Conservation (phyloP, 2,888 invertebrate genomes). For the Gonocerus acuteangulatus region DNA sequence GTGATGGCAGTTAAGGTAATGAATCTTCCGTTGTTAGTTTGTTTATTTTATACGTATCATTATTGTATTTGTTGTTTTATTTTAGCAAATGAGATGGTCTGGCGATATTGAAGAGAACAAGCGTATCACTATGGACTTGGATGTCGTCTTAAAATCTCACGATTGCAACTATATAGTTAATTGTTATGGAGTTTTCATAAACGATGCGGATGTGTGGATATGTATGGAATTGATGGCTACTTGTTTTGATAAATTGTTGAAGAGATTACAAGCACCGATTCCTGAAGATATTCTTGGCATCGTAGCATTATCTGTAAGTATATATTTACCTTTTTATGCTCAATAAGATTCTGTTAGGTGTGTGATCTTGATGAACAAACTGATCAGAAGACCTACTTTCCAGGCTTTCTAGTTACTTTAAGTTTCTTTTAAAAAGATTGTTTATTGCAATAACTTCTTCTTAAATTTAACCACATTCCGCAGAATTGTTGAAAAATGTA, state of each 20-base stretch:
- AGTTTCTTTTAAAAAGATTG: no score
- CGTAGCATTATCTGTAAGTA: slow-evolving; percentile 86
- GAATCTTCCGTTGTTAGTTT: not conserved
- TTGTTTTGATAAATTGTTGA: slow-evolving; percentile 93
- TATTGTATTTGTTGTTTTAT: not conserved
- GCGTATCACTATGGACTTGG: slow-evolving; percentile 96
- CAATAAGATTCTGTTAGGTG: no score
- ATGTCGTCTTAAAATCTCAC: slow-evolving; percentile 94
- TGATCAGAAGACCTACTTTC: no score
- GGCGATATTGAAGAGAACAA: slow-evolving; percentile 96
- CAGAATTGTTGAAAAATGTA: no score
- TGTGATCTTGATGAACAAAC: no score
- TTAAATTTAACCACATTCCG: no score
- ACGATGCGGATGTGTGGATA: slow-evolving; percentile 96
- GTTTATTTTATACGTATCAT: not conserved
- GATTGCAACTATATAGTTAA: slow-evolving; percentile 95
- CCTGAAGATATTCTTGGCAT: slow-evolving; percentile 95
- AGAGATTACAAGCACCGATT: slow-evolving; percentile 75
- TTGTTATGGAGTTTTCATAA: slow-evolving; percentile 95
- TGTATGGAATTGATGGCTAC: slow-evolving; percentile 99
- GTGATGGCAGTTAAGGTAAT: slow-evolving; percentile 87
- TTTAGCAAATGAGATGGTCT: slow-evolving; percentile 89
- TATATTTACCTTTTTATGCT: not conserved
- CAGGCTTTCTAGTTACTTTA: no score
- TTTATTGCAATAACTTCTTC: no score